Evolutionary conservation across 2,797 vertebrate genomes (phyloP).

Genomic region (Tragopan temminckii): DNA sequence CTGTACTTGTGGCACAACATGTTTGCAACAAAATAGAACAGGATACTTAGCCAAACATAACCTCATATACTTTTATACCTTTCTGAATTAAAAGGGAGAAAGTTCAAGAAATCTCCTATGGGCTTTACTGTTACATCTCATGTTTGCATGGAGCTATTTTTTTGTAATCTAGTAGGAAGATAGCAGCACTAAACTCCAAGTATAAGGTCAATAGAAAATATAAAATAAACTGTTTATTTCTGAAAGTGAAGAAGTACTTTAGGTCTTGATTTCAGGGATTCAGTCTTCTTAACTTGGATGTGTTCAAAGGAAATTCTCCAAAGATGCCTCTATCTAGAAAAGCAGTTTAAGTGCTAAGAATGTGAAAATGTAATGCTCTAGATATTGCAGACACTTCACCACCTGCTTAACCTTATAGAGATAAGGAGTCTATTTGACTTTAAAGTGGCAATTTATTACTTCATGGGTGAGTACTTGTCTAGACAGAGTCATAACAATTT

Average conservation of each 20-base stretch:
- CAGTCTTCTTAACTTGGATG: background rate
- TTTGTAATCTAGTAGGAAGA: background rate
- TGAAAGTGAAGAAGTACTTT: background rate
- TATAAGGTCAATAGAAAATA: background rate
- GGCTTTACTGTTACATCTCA: background rate
- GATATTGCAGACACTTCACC: constrained; percentile 38
- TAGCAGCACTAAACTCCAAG: background rate
- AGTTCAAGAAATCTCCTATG: background rate
- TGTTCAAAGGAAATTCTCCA: constrained; percentile 4
- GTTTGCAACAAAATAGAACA: background rate
- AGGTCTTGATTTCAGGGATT: background rate
- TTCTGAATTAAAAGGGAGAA: background rate
- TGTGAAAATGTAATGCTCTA: background rate
- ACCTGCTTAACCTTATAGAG: constrained; percentile 45
- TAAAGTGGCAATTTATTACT: constrained; percentile 21
- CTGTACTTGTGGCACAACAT: background rate
- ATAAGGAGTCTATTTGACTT: constrained; percentile 41
- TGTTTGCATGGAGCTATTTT: background rate
- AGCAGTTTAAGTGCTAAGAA: background rate
- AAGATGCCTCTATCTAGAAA: background rate
- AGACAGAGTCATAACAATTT: constrained; percentile 45
- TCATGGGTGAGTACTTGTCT: constrained; percentile 35
- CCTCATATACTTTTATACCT: background rate
- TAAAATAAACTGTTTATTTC: background rate
- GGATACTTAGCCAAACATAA: background rate